Base-by-base conservation (phyloP, 1,140 invertebrate species). In the Ylistrum balloti region DNA sequence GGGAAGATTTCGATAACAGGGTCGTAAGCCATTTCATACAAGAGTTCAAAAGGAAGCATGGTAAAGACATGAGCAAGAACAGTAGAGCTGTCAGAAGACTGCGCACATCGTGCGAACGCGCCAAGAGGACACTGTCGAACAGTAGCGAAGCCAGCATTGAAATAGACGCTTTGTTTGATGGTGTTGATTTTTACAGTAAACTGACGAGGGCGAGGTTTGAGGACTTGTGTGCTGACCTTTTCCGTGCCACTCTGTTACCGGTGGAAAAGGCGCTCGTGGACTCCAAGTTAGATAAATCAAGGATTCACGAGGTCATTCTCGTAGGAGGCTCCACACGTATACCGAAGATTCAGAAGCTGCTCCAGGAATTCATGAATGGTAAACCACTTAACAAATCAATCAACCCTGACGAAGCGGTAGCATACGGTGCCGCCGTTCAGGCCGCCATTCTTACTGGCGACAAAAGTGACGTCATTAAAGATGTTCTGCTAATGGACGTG, bases 261-360 rank as follows among this genome's bases (percentile, higher is more conserved):
- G 98, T 99, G 0, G 99, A 99, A 95, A 99, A 99, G 96, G 98
- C 98, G 11, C 96, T 99, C 22, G 97, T 98, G 88, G 99, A 99
- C 95, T 98, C 99, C 85, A 99, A 99, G 95, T 97, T 99, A 97
- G 98, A 99, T 96, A 99, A 99, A 96, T 97, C 97, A 20, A 97
- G 97, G 91, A 98, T 99, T 92, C 97, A 99, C 94, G 99, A 99
- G 94, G 99, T 99, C 93, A 99, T 99, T 41, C 96, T 99, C 33
- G 99, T 99, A 85, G 99, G 99, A 92, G 99, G 99, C 74, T 99
- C 99, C 22, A 99, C 99, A 41, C 97, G 99, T 96, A 99, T 99
- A 94, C 99, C 99, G 45, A 99, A 99, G 96, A 98, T 99, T 88
- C 99, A 99, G 96, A 99, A 99, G 95, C 97, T 99, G 88, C 96